A percentile compares a stretch with the other conserved stretches of the same genome.
These are phyloP conservation scores for Grus americana DNA, from an alignment of 2,113 vertebrate genomes.

Conservation along the genomic window DNA sequence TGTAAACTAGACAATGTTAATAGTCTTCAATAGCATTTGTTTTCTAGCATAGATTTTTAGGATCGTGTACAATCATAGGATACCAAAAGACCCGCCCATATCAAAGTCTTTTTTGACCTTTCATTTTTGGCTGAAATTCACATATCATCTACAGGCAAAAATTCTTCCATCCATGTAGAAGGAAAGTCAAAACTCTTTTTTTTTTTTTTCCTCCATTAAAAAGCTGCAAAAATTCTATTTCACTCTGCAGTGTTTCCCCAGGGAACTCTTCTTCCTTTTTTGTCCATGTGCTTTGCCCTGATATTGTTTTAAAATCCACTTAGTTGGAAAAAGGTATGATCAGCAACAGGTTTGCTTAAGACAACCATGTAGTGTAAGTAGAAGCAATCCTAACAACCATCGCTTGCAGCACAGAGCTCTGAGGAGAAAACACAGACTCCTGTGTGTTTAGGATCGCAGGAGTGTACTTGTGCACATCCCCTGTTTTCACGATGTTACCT, in stretches of 20 bases:
- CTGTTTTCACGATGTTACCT: neutral
- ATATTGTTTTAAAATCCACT: neutral
- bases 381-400: neutral
- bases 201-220: neutral
- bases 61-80: neutral
- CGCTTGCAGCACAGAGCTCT: accelerated
- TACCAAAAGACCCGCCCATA: neutral
- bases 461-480: neutral
- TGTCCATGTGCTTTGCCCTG: neutral
- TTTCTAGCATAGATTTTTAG: neutral
- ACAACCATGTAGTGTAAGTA: neutral
- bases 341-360: neutral
- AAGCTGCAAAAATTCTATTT: neutral
- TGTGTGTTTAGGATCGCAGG: neutral
- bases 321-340: neutral
- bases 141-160: neutral
- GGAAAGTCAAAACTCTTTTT: neutral
- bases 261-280: neutral
- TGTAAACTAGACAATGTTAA: neutral
- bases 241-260: neutral
- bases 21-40: neutral
- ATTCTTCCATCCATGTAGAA: neutral
- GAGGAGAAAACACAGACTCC: neutral
- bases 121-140: neutral
- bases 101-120: neutral